These are phyloP conservation scores for Pollenia labialis DNA, from an alignment of 2,888 invertebrate genomes.

Conservation along the genomic window DNA sequence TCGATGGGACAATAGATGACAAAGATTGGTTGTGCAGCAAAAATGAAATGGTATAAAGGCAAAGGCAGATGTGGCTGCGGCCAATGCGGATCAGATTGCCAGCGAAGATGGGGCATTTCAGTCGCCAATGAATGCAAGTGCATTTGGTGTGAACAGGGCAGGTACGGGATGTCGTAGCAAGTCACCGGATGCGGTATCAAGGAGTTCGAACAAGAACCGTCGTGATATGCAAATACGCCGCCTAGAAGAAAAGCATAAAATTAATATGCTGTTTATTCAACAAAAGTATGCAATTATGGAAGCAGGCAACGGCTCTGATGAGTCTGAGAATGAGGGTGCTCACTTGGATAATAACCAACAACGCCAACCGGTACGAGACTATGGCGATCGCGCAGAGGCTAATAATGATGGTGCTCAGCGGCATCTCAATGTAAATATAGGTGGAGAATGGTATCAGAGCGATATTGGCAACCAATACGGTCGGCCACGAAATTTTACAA, in stretches of 20 bases:
- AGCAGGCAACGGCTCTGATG: no score
- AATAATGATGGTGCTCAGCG: no score
- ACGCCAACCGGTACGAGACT: no score
- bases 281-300: no score
- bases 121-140: slow-evolving; percentile 1
- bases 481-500: slow-evolving; percentile 2
- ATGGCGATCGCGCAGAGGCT: no score
- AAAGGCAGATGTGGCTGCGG: no score
- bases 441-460: no score
- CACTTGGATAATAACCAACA: no score
- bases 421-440: no score
- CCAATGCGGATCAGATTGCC: background rate
- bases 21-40: slow-evolving; percentile 6
- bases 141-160: background rate
- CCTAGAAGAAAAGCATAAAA: slow-evolving; percentile 10
- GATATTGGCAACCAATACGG: slow-evolving; percentile 6
- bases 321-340: no score
- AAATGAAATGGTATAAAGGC: slow-evolving; percentile 5
- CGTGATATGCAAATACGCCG: slow-evolving; percentile 17
- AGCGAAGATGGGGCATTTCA: slow-evolving; percentile 10
- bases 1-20: no score
- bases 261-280: no score
- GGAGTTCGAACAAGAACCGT: background rate
- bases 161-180: slow-evolving; percentile 14
- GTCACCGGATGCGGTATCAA: background rate